Evolutionary conservation across 2,888 invertebrate species (phyloP).

Genomic region (Drosophila robusta): DNA sequence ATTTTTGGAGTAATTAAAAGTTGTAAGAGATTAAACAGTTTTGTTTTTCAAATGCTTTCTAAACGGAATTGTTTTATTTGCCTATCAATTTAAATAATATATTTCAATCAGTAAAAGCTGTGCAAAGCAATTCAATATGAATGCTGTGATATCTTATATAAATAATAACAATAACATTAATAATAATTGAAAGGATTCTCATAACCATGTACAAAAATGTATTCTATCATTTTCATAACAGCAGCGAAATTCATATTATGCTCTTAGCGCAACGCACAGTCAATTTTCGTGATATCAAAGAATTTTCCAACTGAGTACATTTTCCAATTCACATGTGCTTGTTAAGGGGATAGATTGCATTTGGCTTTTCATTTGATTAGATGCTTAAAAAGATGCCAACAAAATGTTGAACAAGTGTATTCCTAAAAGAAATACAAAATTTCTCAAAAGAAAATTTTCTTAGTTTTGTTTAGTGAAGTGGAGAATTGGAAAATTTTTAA

Average conservation of each 20-base stretch:
- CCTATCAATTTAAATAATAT: no score
- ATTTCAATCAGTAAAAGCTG: no score
- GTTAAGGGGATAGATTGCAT: constrained; percentile 9
- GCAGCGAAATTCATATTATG: neutral
- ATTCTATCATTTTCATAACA: neutral
- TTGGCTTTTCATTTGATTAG: constrained; percentile 31
- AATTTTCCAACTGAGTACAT: constrained; percentile 44
- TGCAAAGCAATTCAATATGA: no score
- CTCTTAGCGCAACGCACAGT: neutral
- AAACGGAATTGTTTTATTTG: no score
- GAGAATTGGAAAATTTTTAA: constrained; percentile 1
- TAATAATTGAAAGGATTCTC: no score
- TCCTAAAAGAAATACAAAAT: neutral
- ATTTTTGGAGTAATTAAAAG: no score
- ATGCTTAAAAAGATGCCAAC: neutral
- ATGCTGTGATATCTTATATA: no score
- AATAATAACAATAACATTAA: no score
- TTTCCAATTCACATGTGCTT: constrained; percentile 38
- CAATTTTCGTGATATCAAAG: constrained; percentile 43
- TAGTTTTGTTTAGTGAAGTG: constrained; percentile 3
- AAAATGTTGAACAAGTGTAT: neutral
- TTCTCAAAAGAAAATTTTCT: neutral
- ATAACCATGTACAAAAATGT: no score
- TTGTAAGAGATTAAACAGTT: no score
- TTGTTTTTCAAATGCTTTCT: no score